Evolutionary conservation across 2,888 invertebrate genomes (phyloP).

Genomic region (Ectemnius continuus): DNA sequence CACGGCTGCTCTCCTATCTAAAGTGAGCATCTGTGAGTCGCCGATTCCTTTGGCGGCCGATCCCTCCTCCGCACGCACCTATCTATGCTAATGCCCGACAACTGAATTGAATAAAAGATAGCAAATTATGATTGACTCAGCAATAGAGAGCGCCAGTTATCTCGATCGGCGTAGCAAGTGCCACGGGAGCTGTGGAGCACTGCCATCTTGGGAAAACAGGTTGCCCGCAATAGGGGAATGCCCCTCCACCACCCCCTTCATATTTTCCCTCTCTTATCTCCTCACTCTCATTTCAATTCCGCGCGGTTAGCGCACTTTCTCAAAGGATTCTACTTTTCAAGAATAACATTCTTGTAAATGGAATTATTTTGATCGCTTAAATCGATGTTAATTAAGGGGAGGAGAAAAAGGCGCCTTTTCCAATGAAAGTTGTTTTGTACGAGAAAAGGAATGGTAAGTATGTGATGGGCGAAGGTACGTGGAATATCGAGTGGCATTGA

Average conservation of each 20-base stretch:
- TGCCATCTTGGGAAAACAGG: conserved; percentile 22
- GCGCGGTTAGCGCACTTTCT: background rate
- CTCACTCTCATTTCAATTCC: background rate
- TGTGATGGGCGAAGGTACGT: too few relatives aligned
- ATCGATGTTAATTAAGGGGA: too few relatives aligned
- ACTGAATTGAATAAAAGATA: conserved; percentile 77
- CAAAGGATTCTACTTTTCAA: too few relatives aligned
- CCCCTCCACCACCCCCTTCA: background rate
- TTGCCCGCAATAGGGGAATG: conserved; percentile 7
- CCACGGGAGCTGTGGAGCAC: background rate
- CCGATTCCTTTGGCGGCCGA: conserved; percentile 60
- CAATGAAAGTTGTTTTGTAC: too few relatives aligned
- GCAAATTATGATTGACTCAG: conserved; percentile 74
- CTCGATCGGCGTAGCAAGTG: conserved; percentile 38
- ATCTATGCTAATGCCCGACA: conserved; percentile 74
- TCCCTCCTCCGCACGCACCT: conserved; percentile 55
- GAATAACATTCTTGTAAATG: too few relatives aligned
- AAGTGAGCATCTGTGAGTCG: conserved; percentile 58
- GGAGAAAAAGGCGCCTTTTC: too few relatives aligned
- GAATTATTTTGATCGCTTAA: too few relatives aligned
- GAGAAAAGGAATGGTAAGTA: too few relatives aligned
- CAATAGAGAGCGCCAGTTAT: conserved; percentile 47
- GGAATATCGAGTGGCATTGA: too few relatives aligned
- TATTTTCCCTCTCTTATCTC: background rate
- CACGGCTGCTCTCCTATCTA: conserved; percentile 65